Percentiles rank a stretch among this genome's conserved stretches.
Conservation (phyloP, 2,113 vertebrate species). For the Heterotilapia buettikoferi region DNA sequence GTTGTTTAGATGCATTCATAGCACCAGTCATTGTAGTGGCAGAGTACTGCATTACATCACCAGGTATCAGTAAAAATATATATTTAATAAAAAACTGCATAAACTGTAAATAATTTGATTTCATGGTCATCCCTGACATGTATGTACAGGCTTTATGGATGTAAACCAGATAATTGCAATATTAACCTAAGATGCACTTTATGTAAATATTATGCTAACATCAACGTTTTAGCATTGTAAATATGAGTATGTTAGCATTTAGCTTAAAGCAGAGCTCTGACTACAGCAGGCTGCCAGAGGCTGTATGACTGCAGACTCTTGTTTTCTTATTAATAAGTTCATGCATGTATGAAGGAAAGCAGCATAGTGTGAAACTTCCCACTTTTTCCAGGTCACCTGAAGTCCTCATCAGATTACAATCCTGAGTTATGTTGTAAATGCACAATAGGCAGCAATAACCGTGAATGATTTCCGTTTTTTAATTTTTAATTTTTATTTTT, state of each 20-base stretch:
- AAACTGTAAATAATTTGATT: background rate
- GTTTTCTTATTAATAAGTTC: background rate
- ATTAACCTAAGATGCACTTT: background rate
- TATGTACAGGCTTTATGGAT: background rate
- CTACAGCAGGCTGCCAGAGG: background rate
- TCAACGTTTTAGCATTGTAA: background rate
- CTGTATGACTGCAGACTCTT: background rate
- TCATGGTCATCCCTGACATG: background rate
- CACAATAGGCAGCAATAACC: background rate
- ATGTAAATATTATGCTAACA: background rate
- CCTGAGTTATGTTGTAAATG: background rate
- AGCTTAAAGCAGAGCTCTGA: background rate
- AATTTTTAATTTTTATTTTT: background rate
- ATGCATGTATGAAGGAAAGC: background rate
- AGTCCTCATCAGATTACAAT: background rate
- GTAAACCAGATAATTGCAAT: background rate
- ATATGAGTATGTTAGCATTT: background rate
- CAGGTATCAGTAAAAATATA: background rate
- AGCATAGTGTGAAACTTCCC: background rate
- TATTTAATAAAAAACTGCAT: background rate
- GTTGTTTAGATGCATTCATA: background rate
- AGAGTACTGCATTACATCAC: background rate
- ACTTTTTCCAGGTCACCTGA: conserved; percentile 26
- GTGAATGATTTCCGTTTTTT: background rate
- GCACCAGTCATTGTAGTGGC: background rate